These are phyloP conservation scores for Spheniscus mendiculus DNA, from an alignment of 2,113 vertebrate genomes.

Conservation along the genomic window DNA sequence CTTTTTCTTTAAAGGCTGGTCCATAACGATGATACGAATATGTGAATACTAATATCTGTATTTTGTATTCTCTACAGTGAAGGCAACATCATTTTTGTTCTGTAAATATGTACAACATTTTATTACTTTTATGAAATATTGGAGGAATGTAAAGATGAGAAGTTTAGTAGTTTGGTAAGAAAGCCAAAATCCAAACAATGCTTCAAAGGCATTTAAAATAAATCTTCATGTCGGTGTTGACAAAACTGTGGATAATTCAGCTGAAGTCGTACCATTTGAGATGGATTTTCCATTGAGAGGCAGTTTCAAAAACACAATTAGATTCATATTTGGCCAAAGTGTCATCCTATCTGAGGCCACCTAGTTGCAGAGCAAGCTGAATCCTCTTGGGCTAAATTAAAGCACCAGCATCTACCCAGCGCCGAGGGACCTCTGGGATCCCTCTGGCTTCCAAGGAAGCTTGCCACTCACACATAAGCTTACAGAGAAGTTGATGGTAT, in stretches of 20 bases:
- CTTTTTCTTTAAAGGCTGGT: constrained; percentile 6
- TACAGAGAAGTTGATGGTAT: not conserved
- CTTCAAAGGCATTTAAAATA: constrained; percentile 57
- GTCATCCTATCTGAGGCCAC: not conserved
- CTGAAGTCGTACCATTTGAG: not conserved
- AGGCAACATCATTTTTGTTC: not conserved
- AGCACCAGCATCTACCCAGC: not conserved
- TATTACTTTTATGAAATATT: constrained; percentile 41
- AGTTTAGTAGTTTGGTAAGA: not conserved
- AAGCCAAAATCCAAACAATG: constrained; percentile 52
- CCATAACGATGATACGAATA: not conserved
- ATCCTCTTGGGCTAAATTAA: not conserved
- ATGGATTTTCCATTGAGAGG: not conserved
- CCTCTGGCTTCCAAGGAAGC: not conserved
- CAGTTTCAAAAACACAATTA: not conserved
- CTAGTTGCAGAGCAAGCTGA: not conserved
- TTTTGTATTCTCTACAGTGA: constrained; percentile 33
- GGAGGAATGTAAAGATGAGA: constrained; percentile 16
- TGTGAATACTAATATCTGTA: constrained; percentile 53
- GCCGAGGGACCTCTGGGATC: not conserved
- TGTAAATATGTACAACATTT: not conserved
- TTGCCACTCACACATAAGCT: not conserved
- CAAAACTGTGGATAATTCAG: constrained; percentile 4
- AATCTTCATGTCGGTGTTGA: constrained; percentile 56
- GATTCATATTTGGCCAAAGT: not conserved